Evolutionary conservation across 2,888 invertebrate species (phyloP).

Genomic region (Hylaea fasciaria): DNA sequence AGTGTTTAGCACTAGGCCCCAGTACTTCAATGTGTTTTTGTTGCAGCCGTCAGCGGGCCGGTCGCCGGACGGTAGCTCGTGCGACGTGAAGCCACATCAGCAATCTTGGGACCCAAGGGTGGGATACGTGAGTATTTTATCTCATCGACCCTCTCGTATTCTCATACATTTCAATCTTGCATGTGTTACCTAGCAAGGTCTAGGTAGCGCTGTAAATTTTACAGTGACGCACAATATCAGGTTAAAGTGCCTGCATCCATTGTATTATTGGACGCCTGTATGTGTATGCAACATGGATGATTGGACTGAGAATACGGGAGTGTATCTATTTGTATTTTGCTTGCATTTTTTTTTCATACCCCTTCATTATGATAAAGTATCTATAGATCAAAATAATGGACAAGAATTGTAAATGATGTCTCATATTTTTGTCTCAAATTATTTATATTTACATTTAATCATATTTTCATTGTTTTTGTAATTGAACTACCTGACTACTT

Average conservation of each 20-base stretch:
- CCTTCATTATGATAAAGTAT: not conserved
- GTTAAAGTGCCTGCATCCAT: too few species aligned
- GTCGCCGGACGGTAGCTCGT: conserved; percentile 78
- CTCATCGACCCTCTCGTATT: not conserved
- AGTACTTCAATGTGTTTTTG: conserved; percentile 29
- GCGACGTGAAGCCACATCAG: conserved; percentile 80
- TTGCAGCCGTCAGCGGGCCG: conserved; percentile 76
- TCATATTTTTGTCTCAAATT: too few species aligned
- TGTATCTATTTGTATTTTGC: not conserved
- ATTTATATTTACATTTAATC: too few species aligned
- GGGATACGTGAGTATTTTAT: conserved; percentile 74
- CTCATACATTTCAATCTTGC: not conserved
- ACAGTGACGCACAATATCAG: too few species aligned
- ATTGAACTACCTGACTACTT: too few species aligned
- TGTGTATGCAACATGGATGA: not conserved
- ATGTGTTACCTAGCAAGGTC: not conserved
- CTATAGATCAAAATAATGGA: too few species aligned
- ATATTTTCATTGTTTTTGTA: too few species aligned
- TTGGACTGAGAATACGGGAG: not conserved
- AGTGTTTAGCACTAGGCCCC: too few species aligned
- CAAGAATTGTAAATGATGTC: too few species aligned
- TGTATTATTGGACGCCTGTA: too few species aligned
- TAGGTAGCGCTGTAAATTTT: too few species aligned
- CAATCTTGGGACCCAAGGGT: conserved; percentile 82
- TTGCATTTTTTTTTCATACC: not conserved